Conservation (phyloP, 92 coral and sea anemone species). For the Porites divaricata region DNA sequence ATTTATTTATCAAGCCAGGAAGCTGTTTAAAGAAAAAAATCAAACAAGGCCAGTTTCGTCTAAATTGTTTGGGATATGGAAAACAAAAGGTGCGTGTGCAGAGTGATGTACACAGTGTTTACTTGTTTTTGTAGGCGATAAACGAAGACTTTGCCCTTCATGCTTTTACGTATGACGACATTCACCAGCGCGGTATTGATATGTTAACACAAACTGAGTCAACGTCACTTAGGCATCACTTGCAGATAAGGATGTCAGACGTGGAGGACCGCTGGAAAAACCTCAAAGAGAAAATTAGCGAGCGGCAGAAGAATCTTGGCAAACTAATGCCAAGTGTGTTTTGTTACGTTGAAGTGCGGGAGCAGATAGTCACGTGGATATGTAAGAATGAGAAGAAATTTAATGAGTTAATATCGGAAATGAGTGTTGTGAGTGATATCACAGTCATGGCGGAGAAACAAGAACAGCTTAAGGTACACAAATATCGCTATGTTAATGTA, state of each 20-base stretch:
- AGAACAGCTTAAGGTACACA: conserved; percentile 76
- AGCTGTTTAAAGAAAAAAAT: too few species aligned
- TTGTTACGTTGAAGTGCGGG: conserved; percentile 79
- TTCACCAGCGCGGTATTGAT: conserved; percentile 73
- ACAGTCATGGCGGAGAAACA: conserved; percentile 80
- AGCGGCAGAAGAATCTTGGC: conserved; percentile 83
- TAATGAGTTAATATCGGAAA: conserved; percentile 60
- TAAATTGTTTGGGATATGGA: too few species aligned
- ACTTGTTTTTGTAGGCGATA: conserved; percentile 47
- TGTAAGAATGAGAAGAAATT: conserved; percentile 82
- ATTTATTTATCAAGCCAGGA: too few species aligned
- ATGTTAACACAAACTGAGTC: conserved; percentile 71
- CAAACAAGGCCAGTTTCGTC: too few species aligned
- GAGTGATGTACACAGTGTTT: too few species aligned
- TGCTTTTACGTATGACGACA: conserved; percentile 80
- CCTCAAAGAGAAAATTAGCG: conserved; percentile 69
- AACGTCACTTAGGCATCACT: conserved; percentile 71
- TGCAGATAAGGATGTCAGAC: conserved; percentile 75
- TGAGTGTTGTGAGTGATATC: conserved; percentile 69
- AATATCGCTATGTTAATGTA: too few species aligned
- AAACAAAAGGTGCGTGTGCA: too few species aligned
- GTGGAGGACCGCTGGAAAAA: conserved; percentile 81
- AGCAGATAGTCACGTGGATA: conserved; percentile 83
- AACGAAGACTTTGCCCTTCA: conserved; percentile 81
- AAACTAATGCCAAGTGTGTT: conserved; percentile 82